Percentiles rank a stretch among this genome's conserved stretches.
phyloP scores from a whole-genome alignment of 2,797 vertebrate genomes.

The Alectoris magna region DNA sequence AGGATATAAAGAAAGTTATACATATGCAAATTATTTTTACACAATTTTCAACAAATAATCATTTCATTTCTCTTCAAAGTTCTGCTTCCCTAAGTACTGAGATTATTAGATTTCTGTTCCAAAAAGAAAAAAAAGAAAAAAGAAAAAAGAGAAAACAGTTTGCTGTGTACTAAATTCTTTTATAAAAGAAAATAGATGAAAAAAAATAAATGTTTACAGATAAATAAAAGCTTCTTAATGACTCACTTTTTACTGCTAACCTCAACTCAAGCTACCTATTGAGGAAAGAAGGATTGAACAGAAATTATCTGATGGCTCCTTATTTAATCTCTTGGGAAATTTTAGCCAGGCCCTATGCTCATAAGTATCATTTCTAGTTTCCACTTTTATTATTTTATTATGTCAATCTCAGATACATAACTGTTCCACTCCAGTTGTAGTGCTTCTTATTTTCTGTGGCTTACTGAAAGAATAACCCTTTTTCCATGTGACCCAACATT shows the following conservation, averaged over 20 bases:
- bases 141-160: background rate
- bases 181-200: background rate
- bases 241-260: background rate
- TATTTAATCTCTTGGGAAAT: background rate
- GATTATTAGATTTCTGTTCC: background rate
- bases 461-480: background rate
- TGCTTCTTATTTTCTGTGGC: background rate
- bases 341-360: background rate
- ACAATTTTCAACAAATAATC: background rate
- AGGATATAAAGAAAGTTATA: background rate
- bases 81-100: background rate
- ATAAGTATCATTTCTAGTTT: background rate
- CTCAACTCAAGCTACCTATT: background rate
- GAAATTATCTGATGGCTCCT: background rate
- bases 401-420: background rate
- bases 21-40: background rate
- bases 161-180: background rate
- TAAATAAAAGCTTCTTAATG: background rate
- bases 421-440: background rate
- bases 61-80: background rate
- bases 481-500: background rate
- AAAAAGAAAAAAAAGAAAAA: no score
- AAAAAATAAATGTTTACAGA: background rate
- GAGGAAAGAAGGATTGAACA: background rate
- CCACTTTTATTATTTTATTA: background rate